phyloP scores from a whole-genome alignment of 2,888 invertebrate genomes.

The Tinea pellionella region DNA sequence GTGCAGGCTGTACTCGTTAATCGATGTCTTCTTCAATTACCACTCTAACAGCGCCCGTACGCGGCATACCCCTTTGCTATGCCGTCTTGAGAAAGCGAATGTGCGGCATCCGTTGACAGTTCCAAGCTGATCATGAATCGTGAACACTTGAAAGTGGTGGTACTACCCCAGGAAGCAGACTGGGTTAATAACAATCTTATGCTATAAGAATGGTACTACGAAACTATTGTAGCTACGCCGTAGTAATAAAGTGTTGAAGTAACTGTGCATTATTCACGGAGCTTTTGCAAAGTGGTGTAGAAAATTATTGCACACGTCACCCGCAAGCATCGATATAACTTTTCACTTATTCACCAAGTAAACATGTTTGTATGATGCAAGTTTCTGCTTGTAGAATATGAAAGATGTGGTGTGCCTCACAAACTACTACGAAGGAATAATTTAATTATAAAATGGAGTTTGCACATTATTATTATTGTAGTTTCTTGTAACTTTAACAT shows the following conservation, averaged over 20 bases:
- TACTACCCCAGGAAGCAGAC: no score
- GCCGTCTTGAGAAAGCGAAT: no score
- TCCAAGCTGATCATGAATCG: no score
- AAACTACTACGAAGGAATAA: background rate
- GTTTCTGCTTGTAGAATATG: background rate
- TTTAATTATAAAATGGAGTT: background rate
- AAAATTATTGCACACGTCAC: slow-evolving; percentile 14
- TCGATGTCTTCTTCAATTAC: no score
- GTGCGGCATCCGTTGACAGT: no score
- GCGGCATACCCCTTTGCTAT: no score
- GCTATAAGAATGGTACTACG: no score
- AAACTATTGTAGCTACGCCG: no score
- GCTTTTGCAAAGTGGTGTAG: background rate
- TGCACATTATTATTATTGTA: background rate
- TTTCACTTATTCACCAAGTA: slow-evolving; percentile 12
- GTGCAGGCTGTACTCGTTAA: no score
- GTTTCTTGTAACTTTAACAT: background rate
- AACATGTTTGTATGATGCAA: slow-evolving; percentile 7
- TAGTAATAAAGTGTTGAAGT: background rate
- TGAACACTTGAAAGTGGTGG: no score
- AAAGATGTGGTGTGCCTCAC: background rate
- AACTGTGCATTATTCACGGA: background rate
- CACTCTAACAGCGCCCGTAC: no score
- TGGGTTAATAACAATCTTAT: no score
- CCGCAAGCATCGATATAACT: slow-evolving; percentile 14